Percentiles rank a stretch among this genome's conserved stretches.
phyloP scores from a whole-genome alignment of 2,113 vertebrate species.

The Natator depressus region DNA sequence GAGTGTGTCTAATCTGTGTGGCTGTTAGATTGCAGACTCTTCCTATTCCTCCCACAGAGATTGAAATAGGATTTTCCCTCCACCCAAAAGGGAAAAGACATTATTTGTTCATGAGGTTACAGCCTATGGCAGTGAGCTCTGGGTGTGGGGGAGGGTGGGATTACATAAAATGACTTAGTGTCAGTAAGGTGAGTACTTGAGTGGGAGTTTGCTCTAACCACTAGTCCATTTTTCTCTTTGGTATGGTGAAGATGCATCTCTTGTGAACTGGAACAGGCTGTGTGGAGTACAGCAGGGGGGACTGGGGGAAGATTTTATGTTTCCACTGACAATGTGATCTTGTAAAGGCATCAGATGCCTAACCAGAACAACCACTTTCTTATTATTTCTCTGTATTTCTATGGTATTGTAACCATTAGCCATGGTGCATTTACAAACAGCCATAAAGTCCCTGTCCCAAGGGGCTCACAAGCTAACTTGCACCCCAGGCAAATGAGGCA shows the following conservation, averaged over 20 bases:
- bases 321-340: neutral
- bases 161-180: neutral
- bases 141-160: neutral
- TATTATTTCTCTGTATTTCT: fast-evolving
- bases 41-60: neutral
- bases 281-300: neutral
- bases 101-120: neutral
- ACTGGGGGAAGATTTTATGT: fast-evolving
- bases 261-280: fast-evolving
- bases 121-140: neutral
- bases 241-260: neutral
- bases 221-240: neutral
- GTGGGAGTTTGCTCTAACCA: neutral
- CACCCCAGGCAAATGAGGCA: neutral
- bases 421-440: neutral
- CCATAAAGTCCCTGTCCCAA: neutral
- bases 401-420: neutral
- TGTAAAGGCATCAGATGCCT: fast-evolving
- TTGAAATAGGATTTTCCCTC: neutral
- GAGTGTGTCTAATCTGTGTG: neutral
- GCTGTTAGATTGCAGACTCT: neutral
- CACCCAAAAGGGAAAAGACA: neutral
- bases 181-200: neutral
- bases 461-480: neutral
- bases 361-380: neutral